Conservation (phyloP, 2,888 invertebrate species). For the Hirtodrosophila alboralis region DNA sequence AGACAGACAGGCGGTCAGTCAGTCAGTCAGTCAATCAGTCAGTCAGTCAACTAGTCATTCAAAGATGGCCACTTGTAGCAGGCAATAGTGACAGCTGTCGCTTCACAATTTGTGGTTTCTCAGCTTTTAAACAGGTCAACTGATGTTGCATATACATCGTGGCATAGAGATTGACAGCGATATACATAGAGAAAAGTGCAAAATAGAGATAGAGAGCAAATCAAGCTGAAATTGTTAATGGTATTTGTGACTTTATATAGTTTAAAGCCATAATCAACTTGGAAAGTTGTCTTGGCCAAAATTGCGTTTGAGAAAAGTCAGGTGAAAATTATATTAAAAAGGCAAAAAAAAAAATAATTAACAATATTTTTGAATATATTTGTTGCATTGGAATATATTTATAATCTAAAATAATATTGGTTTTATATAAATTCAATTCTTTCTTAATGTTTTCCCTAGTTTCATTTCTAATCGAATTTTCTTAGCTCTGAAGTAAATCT, state of each 20-base stretch:
- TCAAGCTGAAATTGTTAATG: slow-evolving; percentile 19
- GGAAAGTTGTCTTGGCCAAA: slow-evolving; percentile 31
- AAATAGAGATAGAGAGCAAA: slow-evolving; percentile 2
- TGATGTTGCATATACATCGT: slow-evolving; percentile 18
- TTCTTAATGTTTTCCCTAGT: too few species aligned
- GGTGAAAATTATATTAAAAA: background rate
- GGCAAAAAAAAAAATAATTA: background rate
- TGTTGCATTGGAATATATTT: background rate
- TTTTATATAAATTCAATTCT: too few species aligned
- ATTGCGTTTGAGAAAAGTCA: too few species aligned
- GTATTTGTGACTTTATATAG: slow-evolving; percentile 19
- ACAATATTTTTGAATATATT: background rate
- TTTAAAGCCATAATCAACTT: slow-evolving; percentile 38
- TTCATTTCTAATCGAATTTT: too few species aligned
- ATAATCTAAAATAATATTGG: too few species aligned
- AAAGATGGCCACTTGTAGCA: slow-evolving; percentile 20
- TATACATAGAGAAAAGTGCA: background rate
- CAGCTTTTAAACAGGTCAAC: slow-evolving; percentile 62
- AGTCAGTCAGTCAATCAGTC: slow-evolving; percentile 7
- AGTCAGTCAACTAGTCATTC: slow-evolving; percentile 5
- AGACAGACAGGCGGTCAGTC: slow-evolving; percentile 35
- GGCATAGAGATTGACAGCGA: slow-evolving; percentile 1
- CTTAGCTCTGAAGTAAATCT: too few species aligned
- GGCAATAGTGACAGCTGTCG: slow-evolving; percentile 39
- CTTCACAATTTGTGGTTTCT: slow-evolving; percentile 49